phyloP scores from a whole-genome alignment of 1,140 invertebrate species.

The Telenomus remus region DNA sequence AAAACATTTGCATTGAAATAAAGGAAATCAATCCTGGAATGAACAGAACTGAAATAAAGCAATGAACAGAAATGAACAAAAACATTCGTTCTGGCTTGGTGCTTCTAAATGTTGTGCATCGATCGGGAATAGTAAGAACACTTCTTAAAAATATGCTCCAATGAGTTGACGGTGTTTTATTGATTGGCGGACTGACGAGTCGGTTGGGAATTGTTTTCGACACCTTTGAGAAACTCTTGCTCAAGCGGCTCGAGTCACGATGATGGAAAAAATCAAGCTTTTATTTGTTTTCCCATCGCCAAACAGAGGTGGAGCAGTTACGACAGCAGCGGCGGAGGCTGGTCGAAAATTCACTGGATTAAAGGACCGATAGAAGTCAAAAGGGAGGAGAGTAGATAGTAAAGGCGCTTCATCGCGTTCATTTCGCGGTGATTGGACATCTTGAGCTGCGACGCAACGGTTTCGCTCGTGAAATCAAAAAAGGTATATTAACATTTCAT shows the following conservation, averaged over 20 bases:
- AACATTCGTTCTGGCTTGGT: neutral
- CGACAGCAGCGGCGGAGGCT: conserved; percentile 47
- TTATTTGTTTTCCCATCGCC: no score
- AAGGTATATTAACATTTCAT: neutral
- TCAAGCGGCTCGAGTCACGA: no score
- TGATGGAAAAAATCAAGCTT: conserved; percentile 14
- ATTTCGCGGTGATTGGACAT: conserved; percentile 53
- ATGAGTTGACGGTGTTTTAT: conserved; percentile 34
- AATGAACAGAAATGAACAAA: no score
- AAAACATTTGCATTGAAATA: no score
- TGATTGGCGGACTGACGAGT: conserved; percentile 34
- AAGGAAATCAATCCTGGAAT: no score
- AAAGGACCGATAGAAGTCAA: conserved; percentile 24
- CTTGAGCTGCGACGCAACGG: conserved; percentile 35
- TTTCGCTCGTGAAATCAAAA: conserved; percentile 11
- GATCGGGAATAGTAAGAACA: neutral
- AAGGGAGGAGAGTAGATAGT: conserved; percentile 42
- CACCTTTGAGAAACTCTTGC: conserved; percentile 6
- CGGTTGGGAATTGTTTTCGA: conserved; percentile 27
- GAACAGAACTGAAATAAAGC: no score
- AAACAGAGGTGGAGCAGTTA: conserved; percentile 42
- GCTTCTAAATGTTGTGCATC: neutral
- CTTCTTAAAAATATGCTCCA: conserved; percentile 26
- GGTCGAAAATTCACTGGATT: conserved; percentile 48
- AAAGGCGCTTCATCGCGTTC: conserved; percentile 54